A percentile compares a stretch with the other conserved stretches of the same genome.
Evolutionary conservation across 1,140 invertebrate genomes (phyloP).

Genomic region (Wiebesia pumilae): DNA sequence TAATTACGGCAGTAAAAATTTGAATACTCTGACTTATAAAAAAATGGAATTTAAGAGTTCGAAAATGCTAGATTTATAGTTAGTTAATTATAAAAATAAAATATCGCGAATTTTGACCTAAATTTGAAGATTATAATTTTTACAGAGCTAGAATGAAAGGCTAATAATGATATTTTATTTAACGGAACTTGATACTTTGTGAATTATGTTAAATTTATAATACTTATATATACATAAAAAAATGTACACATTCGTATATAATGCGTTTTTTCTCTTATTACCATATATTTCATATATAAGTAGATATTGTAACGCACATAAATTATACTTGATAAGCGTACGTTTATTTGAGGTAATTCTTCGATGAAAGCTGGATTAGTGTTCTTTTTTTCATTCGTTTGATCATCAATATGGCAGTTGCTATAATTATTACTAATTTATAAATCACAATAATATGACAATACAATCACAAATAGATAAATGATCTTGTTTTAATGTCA

Average conservation of each 20-base stretch:
- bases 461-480: conserved; percentile 41
- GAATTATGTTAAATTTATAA: neutral
- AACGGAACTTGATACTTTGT: conserved; percentile 24
- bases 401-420: neutral
- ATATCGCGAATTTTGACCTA: conserved; percentile 41
- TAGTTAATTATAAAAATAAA: too few species aligned
- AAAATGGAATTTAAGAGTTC: conserved; percentile 2
- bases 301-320: neutral
- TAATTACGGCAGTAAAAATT: conserved; percentile 20
- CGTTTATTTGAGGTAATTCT: conserved; percentile 21
- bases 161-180: conserved; percentile 38
- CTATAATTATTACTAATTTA: conserved; percentile 3
- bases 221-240: neutral
- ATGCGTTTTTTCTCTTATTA: conserved; percentile 42
- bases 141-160: conserved; percentile 44
- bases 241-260: neutral
- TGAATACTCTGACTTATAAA: neutral
- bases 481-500: conserved; percentile 43
- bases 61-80: too few species aligned
- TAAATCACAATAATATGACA: conserved; percentile 39
- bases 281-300: conserved; percentile 56
- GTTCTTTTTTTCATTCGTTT: neutral
- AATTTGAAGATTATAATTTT: neutral
- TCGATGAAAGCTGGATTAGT: neutral
- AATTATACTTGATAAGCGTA: neutral